Conservation (phyloP, 2,888 invertebrate species). For the Blera fallax region DNA sequence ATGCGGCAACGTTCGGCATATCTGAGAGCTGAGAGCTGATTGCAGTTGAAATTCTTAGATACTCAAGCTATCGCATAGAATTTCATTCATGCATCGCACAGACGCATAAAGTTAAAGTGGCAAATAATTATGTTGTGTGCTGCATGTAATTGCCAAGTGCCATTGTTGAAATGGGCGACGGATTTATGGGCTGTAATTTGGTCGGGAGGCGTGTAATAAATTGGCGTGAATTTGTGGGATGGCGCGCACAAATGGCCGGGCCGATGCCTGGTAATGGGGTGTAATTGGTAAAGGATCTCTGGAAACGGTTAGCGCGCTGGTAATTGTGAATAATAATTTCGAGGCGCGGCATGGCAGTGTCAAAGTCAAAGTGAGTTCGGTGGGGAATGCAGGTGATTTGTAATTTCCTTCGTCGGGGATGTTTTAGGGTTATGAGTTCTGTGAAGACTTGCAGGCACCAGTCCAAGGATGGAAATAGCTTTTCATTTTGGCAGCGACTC, state of each 20-base stretch:
- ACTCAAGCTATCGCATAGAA: constrained; percentile 51
- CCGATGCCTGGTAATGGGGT: constrained; percentile 48
- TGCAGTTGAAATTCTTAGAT: constrained; percentile 55
- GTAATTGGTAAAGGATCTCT: constrained; percentile 46
- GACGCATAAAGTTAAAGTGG: constrained; percentile 75
- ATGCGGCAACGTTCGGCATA: constrained; percentile 13
- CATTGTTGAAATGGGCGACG: constrained; percentile 71
- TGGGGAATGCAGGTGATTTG: constrained; percentile 46
- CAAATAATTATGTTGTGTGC: constrained; percentile 78
- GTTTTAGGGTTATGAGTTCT: background rate
- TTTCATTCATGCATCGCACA: constrained; percentile 70
- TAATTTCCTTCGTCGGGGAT: constrained; percentile 25
- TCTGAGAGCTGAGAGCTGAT: constrained; percentile 14
- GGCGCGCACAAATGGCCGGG: constrained; percentile 51
- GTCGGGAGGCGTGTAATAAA: constrained; percentile 68
- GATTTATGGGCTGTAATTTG: constrained; percentile 73
- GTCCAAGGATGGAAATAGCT: background rate
- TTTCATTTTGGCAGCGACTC: background rate
- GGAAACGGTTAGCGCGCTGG: background rate
- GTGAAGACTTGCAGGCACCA: constrained; percentile 11
- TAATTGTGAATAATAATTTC: background rate
- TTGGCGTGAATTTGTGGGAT: constrained; percentile 63
- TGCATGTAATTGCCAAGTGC: constrained; percentile 76
- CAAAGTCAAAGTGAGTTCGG: constrained; percentile 13
- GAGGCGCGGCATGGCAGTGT: background rate